Base-by-base conservation (phyloP, 23 tunicate species). In the Styela plicata region DNA sequence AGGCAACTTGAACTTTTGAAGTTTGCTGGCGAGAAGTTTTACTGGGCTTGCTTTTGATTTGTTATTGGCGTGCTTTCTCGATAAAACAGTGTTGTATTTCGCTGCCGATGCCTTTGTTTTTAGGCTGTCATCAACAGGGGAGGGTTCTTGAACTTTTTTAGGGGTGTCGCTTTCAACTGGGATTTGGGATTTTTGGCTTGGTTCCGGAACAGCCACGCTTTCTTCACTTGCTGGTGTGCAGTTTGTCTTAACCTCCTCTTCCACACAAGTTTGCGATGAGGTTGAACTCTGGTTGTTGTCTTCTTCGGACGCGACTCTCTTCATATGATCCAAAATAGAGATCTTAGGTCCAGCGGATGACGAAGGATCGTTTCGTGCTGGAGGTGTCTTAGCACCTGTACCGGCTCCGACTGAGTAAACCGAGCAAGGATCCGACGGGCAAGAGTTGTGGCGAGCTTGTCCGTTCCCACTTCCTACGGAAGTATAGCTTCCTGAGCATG, bases 1-100 rank as follows among this genome's bases (percentile, higher is more conserved):
- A 1, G 84, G 82, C 31, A 84, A 33, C 29, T 86, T 86, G 70
- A 36, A 22, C 57, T 80, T 86, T 63, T 86, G 90, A 34, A 79
- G 73, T 36, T 65, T 78, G 64, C 82, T 83, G 2, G 97, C 90
- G 44, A 91, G 36, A 3, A 33, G 71, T 63, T 83, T 82, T 2
- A 91, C 63, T 20, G 90, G 90, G 70, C 87, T 82, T 20, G 53
- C 27, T 27, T 76, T 76, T 76, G 30, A 22, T 23, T 52, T 36
- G 64, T 53, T 26, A 24, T 24, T 68, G 24, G 24, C n/a, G 20
- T 30, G 24, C 29, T 71, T 71, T 27, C 35, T 21, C n/a, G 64
- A 76, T 7, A 21, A 29, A 29, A 1, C 44, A 76, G n/a, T 76
- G 66, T 76, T 22, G 71, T 22, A 27, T 27, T 25, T 29, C 17